Base-by-base conservation (phyloP, 2,888 invertebrate species). In the Epicampocera succincta region DNA sequence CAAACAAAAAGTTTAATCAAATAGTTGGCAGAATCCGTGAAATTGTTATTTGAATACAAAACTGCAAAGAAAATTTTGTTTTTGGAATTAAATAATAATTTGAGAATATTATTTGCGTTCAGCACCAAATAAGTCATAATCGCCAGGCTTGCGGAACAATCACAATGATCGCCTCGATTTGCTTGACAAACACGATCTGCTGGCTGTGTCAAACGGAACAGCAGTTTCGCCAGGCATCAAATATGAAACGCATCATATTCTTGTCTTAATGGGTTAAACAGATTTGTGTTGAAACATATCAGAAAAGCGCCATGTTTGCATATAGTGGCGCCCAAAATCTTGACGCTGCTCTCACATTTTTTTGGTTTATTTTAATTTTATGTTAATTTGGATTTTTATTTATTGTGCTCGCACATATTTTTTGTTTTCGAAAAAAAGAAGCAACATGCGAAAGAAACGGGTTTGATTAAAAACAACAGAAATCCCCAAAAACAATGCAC, bases 281-380 rank as follows among this genome's bases (percentile, higher is more conserved):
- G 8, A 9, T 33, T 33, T 33, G 8, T 33, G 1, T 33, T 33
- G 6, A 50, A 68, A 29, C 17, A 44, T 68, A 44, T 42, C 54
- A 19, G 46, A 15, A 56, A 46, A 48, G 3, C 42, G 50, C 40
- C 52, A 66, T 33, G 46, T 63, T 48, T 9, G 44, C n/a, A n/a
- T n/a, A 68, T 21, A 46, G n/a, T 56, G 80, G 80, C 76, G 80
- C 65, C 80, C 54, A 19, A 68, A 48, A 73, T 80, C 56, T 80
- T 44, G 0, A 38, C 50, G 11, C 11, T 12, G 9, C 56, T 46
- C 25, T 44, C 44, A 42, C 29, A 75, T 15, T 56, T 60, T 33
- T 48, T 50, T 44, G 38, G 71, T 76, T 80, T 72, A 76, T 72
- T 46, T 42, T 15, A 61, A 72, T 58, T 76, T 66, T 60, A 76